Base-by-base conservation (phyloP, 2,113 vertebrate species). In the Cettia cetti region DNA sequence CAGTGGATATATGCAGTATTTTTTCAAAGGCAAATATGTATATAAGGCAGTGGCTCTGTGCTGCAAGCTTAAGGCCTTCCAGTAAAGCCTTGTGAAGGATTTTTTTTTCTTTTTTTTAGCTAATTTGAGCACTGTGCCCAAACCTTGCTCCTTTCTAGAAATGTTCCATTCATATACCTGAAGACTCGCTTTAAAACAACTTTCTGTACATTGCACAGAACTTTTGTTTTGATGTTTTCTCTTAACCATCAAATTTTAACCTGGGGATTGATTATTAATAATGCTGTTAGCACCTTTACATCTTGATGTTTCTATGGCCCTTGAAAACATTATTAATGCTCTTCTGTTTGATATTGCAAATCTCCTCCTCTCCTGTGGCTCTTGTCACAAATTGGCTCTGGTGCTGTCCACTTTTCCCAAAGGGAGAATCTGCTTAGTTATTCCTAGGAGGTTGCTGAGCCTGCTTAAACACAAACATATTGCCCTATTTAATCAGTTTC, bases 381-480 rank as follows among this genome's bases (percentile, higher is more conserved):
- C 78, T 79, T 82, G 72, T 50, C 56, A 56, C 2, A 13, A 54
- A 42, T 14, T 91, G 49, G 11, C 39, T 91, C 18, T 91, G 49
- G n/a, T 69, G 54, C 39, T 81, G 60, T 90, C 20, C 28, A 57
- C 18, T 82, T 70, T 82, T 80, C 87, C 89, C 91, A 71, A 63
- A 70, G 50, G 81, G 56, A 60, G 42, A 84, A 89, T 53, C 66
- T 80, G 47, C 27, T 92, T 90, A 80, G 57, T 39, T 94, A 87
- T 89, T 96, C 91, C 87, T 50, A 50, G 31, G 89, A 92, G 69
- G 37, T 56, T 87, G 45, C 39, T 77, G 78, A 95, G 75, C 53
- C 84, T 95, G 82, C 59, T 90, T 92, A 95, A 95, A 85, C 49
- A 87, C 81, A 92, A 91, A 91, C n/a, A 86, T 91, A 91, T 89